Evolutionary conservation across 2,113 vertebrate species (phyloP).

Genomic region (Scatophagus argus): DNA sequence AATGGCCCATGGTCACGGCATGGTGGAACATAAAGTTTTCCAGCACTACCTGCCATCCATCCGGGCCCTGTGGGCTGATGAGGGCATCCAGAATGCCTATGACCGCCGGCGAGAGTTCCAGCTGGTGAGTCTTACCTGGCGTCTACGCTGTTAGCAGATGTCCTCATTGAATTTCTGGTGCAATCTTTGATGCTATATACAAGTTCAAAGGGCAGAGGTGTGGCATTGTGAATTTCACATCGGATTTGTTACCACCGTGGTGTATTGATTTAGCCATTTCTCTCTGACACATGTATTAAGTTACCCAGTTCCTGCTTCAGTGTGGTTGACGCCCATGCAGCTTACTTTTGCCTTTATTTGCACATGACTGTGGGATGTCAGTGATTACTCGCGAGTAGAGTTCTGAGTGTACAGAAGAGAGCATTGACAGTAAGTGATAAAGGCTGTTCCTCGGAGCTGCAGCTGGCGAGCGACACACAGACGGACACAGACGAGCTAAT

Average conservation of each 20-base stretch:
- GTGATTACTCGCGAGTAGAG: background rate
- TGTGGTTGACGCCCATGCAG: background rate
- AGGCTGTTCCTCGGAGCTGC: conserved; percentile 19
- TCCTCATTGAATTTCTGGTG: no score
- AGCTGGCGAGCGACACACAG: conserved; percentile 42
- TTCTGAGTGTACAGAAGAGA: background rate
- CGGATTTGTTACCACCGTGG: no score
- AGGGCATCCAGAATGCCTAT: conserved; percentile 93
- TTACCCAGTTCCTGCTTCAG: background rate
- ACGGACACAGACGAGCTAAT: conserved; percentile 10
- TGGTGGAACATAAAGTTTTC: conserved; percentile 90
- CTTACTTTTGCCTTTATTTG: background rate
- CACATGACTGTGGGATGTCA: no score
- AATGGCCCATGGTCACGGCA: conserved; percentile 85
- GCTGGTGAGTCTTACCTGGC: conserved; percentile 86
- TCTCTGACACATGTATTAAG: background rate
- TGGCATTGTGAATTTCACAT: no score
- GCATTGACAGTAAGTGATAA: conserved; percentile 28
- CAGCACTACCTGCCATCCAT: conserved; percentile 90
- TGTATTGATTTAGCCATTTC: no score
- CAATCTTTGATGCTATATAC: no score
- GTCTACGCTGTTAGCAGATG: background rate
- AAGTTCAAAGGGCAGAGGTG: no score
- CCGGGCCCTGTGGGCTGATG: conserved; percentile 90
- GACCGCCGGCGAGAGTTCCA: conserved; percentile 97